These are phyloP conservation scores for Dryobotodes eremita DNA, from an alignment of 2,888 invertebrate genomes.

Conservation along the genomic window DNA sequence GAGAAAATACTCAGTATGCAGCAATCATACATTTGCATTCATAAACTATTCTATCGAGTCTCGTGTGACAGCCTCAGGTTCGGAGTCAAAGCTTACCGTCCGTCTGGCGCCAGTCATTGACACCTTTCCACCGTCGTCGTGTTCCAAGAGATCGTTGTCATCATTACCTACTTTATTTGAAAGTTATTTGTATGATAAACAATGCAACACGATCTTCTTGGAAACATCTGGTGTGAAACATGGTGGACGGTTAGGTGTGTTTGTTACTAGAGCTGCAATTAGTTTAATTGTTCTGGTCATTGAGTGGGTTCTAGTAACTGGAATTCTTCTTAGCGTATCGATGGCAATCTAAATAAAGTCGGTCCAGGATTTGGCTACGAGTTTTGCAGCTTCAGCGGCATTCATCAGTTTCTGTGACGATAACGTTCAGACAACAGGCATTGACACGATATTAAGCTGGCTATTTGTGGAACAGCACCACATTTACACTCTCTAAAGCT, in stretches of 20 bases:
- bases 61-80: slow-evolving; percentile 80
- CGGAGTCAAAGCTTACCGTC: slow-evolving; percentile 77
- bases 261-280: neutral
- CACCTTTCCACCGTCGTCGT: slow-evolving; percentile 71
- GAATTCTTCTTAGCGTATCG: neutral
- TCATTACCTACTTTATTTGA: slow-evolving; percentile 49
- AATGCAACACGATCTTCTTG: slow-evolving; percentile 56
- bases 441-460: neutral
- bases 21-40: slow-evolving; percentile 50
- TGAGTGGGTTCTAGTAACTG: neutral
- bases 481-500: neutral
- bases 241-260: slow-evolving; percentile 4
- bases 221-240: slow-evolving; percentile 45
- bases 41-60: slow-evolving; percentile 52
- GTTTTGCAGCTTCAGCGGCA: neutral
- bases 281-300: neutral
- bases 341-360: neutral
- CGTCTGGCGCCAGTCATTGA: slow-evolving; percentile 85
- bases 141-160: slow-evolving; percentile 60
- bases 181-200: slow-evolving; percentile 55
- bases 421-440: neutral
- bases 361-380: neutral
- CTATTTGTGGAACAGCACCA: neutral
- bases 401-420: neutral
- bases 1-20: slow-evolving; percentile 36